Percentiles rank a stretch among this genome's conserved stretches.
phyloP scores from a whole-genome alignment of 2,113 vertebrate genomes.

The Chlorodrepanis virens region DNA sequence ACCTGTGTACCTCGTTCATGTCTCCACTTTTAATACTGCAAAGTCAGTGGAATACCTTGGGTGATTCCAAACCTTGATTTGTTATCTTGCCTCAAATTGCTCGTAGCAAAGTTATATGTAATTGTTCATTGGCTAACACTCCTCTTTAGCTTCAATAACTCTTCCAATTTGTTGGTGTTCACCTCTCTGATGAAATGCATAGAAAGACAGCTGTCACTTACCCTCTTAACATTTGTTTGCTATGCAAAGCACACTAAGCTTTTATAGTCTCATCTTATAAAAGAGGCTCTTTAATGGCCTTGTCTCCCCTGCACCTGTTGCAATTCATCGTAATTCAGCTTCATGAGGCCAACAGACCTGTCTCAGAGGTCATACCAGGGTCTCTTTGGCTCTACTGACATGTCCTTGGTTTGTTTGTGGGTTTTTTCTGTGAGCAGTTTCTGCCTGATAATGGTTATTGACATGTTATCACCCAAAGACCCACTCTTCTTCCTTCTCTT shows the following conservation, averaged over 20 bases:
- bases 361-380: background rate
- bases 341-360: background rate
- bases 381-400: background rate
- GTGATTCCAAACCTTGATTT: background rate
- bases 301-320: conserved; percentile 6
- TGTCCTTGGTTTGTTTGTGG: fast-evolving
- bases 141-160: background rate
- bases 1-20: background rate
- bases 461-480: background rate
- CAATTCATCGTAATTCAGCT: background rate
- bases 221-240: background rate
- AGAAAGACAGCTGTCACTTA: conserved; percentile 19
- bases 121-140: background rate
- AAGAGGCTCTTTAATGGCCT: background rate
- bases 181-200: background rate
- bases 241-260: background rate
- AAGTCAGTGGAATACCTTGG: background rate
- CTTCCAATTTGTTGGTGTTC: background rate
- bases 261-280: background rate
- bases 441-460: background rate
- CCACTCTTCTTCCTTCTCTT: background rate
- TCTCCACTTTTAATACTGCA: background rate
- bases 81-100: background rate
- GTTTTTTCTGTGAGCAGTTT: background rate
- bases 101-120: background rate